Base-by-base conservation (phyloP, 1,140 invertebrate genomes). In the Polyergus mexicanus region DNA sequence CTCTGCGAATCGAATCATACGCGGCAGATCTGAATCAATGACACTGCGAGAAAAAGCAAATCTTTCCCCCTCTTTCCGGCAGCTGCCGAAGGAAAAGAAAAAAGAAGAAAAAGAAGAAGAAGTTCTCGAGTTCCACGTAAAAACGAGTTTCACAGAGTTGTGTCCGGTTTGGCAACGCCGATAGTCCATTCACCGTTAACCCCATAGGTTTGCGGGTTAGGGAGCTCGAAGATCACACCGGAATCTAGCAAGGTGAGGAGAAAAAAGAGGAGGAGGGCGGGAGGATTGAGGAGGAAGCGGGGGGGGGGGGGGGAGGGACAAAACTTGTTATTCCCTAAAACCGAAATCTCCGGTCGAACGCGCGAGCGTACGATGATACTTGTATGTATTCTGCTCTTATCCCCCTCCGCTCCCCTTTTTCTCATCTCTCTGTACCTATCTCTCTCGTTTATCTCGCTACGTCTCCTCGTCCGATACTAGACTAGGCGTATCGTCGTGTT, bases 401-500 rank as follows among this genome's bases (percentile, higher is more conserved):
- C 4, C 19, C 25, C 1, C n/a, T 6, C 38, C 35, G n/a, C n/a
- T 19, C n/a, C 22, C 10, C 62, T 6, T 38, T 35, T 41, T 51
- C 11, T 16, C 10, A 38, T 41, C 16, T 71, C 54, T 74, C 13
- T 80, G 19, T 47, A 8, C 51, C 74, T 76, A 1, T 47, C 35
- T 58, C 28, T 85, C 44, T 65, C 25, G 35, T 60, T 62, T 44
- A 54, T 62, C 54, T 75, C 66, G 56, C 71, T 16, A 35, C n/a
- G 60, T 84, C 60, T 71, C 81, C 62, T 86, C 88, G 71, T 56
- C 41, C 60, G 88, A 89, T 84, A 81, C 32, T 51, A 3, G 71
- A 74, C 63, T 83, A 83, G 75, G 83, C 84, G 89, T 91, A 92
- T 93, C 93, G 87, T 78, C 76, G 76, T 86, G 86, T 93, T 94